Evolutionary conservation across 2,113 vertebrate genomes (phyloP), one percentile per base, ranked within the genome.

Genomic region (Mandrillus leucophaeus): DNA sequence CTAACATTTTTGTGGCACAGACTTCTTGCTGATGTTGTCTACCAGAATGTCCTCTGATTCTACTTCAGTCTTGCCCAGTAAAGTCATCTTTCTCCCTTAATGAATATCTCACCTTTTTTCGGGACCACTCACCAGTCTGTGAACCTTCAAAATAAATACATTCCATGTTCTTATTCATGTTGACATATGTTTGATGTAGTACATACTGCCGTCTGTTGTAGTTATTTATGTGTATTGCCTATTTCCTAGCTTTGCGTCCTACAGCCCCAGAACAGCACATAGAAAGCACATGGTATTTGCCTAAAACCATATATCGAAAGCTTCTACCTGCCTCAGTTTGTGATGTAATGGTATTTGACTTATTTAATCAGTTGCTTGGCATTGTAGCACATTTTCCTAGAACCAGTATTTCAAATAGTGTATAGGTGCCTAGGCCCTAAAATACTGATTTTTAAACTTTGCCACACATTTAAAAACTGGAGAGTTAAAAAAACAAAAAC

Each of bases 381-480:
- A 95, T 23, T 95, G 30, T 81, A 92, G 50, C 16, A 76, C 23
- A 48, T 91, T 90, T 96, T 96, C 57, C 52, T 92, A 52, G 38
- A 95, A 93, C 30, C 30, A 38, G 52, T 86, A 50, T 95, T 96
- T 94, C 55, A 95, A 90, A 80, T 75, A 52, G 6, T 90, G 2
- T 70, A 3, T 80, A 80, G 40, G 16, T 93, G 5, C 8, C 27
- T 79, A 45, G 18, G 55, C 35, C 55, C 64, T 90, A 70, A 88
- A 81, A 86, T 55, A 59, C 20, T 83, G 59, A 6, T 82, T 89
- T 88, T 16, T 88, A n/a, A 92, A 85, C 20, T 86, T 93, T 45
- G 3, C 48, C 48, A 52, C 38, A 89, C 27, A 55, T 93, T 95
- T 84, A 85, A 43, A 92, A 91, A 93, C 20, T 3, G 38, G 50